Conservation (phyloP, 2,797 vertebrate species). For the Phoxinus dragarum region DNA sequence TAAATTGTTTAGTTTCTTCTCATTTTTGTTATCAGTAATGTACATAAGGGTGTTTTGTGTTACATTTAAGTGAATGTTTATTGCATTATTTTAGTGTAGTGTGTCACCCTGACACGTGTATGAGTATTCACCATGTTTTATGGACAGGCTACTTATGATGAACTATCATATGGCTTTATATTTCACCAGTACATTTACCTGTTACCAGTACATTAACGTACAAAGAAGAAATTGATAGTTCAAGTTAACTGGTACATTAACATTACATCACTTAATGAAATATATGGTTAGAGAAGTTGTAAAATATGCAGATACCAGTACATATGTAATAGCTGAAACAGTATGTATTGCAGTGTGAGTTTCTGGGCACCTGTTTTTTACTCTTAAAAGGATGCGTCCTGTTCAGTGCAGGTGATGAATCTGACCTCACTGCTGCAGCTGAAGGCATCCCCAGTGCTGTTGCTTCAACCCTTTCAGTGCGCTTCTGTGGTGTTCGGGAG, state of each 20-base stretch:
- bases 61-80: too few relatives aligned
- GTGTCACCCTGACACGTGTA: too few relatives aligned
- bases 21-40: not conserved
- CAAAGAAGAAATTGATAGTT: too few relatives aligned
- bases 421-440: not conserved
- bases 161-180: not conserved
- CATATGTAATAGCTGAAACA: not conserved
- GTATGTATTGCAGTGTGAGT: too few relatives aligned
- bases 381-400: not conserved
- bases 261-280: too few relatives aligned
- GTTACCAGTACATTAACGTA: not conserved
- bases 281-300: not conserved
- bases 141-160: too few relatives aligned
- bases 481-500: not conserved
- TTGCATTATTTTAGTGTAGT: too few relatives aligned
- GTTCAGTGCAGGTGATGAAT: not conserved
- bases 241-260: too few relatives aligned
- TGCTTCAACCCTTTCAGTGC: not conserved
- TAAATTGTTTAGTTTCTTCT: not conserved
- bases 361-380: not conserved
- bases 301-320: not conserved
- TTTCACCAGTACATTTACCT: not conserved
- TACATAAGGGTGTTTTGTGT: too few relatives aligned
- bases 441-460: not conserved
- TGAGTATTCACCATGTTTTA: too few relatives aligned